Conservation (phyloP, 2,888 invertebrate genomes). For the Smittia aterrima region DNA sequence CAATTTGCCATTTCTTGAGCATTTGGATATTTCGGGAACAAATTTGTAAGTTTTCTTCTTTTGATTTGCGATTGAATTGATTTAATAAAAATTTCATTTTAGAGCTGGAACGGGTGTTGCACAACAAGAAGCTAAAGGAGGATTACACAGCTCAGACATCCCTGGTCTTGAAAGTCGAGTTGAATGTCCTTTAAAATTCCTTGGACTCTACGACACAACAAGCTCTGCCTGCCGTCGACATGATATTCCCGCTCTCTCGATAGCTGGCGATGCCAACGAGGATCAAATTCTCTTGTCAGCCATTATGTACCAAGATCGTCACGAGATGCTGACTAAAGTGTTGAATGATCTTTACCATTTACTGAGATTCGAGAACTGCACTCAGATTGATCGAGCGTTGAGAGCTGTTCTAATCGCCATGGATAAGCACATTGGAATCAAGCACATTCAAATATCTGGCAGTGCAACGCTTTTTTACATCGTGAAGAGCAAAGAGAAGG, state of each 20-base stretch:
- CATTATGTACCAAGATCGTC: conserved; percentile 77
- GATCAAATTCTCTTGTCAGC: conserved; percentile 86
- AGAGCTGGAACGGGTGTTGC: conserved; percentile 77
- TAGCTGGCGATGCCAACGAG: conserved; percentile 89
- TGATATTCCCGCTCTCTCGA: conserved; percentile 87
- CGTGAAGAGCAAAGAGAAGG: conserved; percentile 80
- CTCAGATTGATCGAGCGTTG: conserved; percentile 71
- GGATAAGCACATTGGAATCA: conserved; percentile 80
- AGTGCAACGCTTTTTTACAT: conserved; percentile 95
- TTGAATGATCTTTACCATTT: conserved; percentile 88
- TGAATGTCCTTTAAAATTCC: conserved; percentile 76
- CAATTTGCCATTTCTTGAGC: conserved; percentile 70
- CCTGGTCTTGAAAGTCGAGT: conserved; percentile 80
- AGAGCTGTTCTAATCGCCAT: conserved; percentile 84
- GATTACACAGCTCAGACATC: conserved; percentile 67
- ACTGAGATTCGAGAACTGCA: conserved; percentile 79
- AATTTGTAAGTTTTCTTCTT: conserved; percentile 60
- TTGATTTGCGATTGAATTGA: neutral
- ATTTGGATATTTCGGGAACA: conserved; percentile 93
- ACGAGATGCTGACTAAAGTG: conserved; percentile 70
- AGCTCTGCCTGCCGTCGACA: conserved; percentile 87
- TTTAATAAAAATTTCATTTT: neutral
- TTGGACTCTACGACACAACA: conserved; percentile 87
- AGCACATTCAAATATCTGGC: conserved; percentile 90
- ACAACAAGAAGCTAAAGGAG: conserved; percentile 54